Evolutionary conservation across 2,888 invertebrate genomes (phyloP).

Genomic region (Cordilura impudica): DNA sequence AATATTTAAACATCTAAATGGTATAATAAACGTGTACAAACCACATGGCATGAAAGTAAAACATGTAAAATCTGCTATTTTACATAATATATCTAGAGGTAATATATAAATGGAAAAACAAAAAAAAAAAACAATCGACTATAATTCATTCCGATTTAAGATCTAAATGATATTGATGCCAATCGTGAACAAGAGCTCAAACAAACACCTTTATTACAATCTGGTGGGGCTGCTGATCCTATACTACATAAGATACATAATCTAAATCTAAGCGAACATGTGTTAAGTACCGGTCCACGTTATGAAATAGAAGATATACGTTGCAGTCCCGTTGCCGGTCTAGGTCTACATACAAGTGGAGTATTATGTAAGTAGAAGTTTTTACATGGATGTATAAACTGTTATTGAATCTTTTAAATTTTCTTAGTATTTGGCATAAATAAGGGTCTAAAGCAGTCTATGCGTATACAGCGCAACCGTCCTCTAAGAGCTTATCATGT

Average conservation of each 20-base stretch:
- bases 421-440: conserved; percentile 86
- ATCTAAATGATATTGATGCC: conserved; percentile 35
- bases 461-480: conserved; percentile 81
- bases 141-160: not conserved
- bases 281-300: conserved; percentile 86
- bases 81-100: conserved; percentile 85
- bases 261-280: conserved; percentile 85
- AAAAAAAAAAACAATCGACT: not conserved
- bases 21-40: conserved; percentile 88
- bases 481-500: conserved; percentile 86
- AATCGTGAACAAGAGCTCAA: conserved; percentile 79
- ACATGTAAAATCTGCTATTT: conserved; percentile 80
- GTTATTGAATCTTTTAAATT: not conserved
- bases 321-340: conserved; percentile 80
- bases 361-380: conserved; percentile 82
- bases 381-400: too few species aligned
- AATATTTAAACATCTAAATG: conserved; percentile 85
- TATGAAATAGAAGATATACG: conserved; percentile 85
- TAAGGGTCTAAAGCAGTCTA: conserved; percentile 81
- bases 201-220: conserved; percentile 79
- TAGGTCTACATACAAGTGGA: conserved; percentile 85
- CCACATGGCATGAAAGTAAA: conserved; percentile 81
- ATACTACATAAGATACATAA: conserved; percentile 79
- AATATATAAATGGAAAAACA: conserved; percentile 70
- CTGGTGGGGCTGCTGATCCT: conserved; percentile 81